Evolutionary conservation across 2,113 vertebrate genomes (phyloP), one percentile per base, ranked within the genome.

Genomic region (Poecilia latipinna): DNA sequence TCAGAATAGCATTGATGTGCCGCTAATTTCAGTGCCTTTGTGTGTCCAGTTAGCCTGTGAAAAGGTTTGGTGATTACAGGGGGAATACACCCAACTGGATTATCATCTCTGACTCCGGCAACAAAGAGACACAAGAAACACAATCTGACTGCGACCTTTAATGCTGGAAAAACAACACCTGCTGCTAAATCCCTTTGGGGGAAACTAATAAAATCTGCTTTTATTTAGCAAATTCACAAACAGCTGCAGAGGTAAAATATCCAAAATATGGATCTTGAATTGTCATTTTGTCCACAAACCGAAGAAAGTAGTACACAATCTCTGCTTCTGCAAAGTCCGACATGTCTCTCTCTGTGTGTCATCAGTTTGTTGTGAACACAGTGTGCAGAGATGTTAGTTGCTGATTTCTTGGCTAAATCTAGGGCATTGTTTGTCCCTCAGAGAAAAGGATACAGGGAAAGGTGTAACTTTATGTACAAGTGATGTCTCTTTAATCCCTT

Each of bases 101-200:
- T 80, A 88, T 85, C 84, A 35, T 31, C 51, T n/a, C 48, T 76
- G 63, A 73, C 51, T n/a, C 57, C 74, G 61, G 72, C 48, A 82
- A 91, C 84, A 92, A 90, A 90, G 83, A 77, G 72, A 24, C 0
- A 26, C 61, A 61, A 70, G 91, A 87, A 92, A 92, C 66, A 70
- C 51, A 84, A 91, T 88, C 88, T 83, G 70, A 68, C 60, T 37
- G 44, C 86, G 78, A 89, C 89, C 86, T 90, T 87, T 81, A 54
- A 37, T 17, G 39, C 60, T 37, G 72, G 71, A 70, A 84, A 90
- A 81, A 54, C 68, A 82, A 82, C 68, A 89, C 82, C 74, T 54
- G 64, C 68, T 77, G 44, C 44, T 67, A 12, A 72, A 19, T 37
- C 76, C 72, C 69, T 72, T 10, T 24, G 51, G 61, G 62, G 44